Base-by-base conservation (phyloP, 2,113 vertebrate species). In the Lepus americanus region DNA sequence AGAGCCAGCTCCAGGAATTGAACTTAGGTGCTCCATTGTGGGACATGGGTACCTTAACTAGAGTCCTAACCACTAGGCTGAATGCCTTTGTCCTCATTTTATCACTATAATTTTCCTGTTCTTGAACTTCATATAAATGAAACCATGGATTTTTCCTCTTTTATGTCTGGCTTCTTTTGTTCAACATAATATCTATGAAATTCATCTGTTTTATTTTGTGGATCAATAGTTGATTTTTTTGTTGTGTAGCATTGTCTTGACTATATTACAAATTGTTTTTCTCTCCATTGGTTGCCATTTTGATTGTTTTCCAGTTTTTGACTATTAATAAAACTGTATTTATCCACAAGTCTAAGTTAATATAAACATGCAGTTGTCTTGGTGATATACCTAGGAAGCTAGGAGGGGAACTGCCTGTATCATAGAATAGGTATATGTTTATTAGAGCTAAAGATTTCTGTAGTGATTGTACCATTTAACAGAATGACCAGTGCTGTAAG, bases 301-400 rank as follows among this genome's bases (percentile, higher is more conserved):
- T 63, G 3, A 66, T 67, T 44, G 5, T 39, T 85, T 74, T 59
- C 5, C 9, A 22, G 3, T 33, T 92, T 79, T 84, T 81, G 44
- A 61, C 51, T 90, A 59, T n/a, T 69, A 78, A 33, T 69, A 73
- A 86, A 94, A 20, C 44, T 76, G 11, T 87, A 69, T 92, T 80
- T 12, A 73, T 66, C 3, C 51, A 6, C 20, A 77, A 63, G 51
- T 76, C 66, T 89, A 13, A 3, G 44, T 78, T 64, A 94, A 67
- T 10, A 17, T 69, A 61, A 95, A 23, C 72, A 44, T 13, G 77
- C 20, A 55, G 0, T 64, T 95, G 33, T 90, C 23, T 86, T 31
- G 83, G 16, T n/a, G 20, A 36, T 77, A 20, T 89, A 76, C 12
- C 39, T 39, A 39, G 39, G 39, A 39, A 39, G 39, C 11, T 70